Evolutionary conservation across 2,797 vertebrate genomes (phyloP), one percentile per base, ranked within the genome.

Genomic region (Micropoecilia bifurca): DNA sequence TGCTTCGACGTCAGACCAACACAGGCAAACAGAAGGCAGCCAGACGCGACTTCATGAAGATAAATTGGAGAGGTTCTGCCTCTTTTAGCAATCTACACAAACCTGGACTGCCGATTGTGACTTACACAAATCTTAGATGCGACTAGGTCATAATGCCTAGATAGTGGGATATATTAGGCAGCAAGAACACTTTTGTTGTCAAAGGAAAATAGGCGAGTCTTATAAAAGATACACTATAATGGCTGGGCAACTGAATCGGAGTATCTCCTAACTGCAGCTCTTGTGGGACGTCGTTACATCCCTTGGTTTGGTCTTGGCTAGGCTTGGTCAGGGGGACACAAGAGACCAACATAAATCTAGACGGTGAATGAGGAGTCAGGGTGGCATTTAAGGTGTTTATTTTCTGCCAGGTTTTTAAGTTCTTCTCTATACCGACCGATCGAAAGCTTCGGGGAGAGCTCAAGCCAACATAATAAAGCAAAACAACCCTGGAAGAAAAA

Each of bases 11-110:
- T 86, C 81, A 85, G 83, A 74, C 83, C 87, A 91, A 92, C 87
- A 71, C 81, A 90, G 86, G 48, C 81, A 85, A 93, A 89, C 93
- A 94, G 90, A 92, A 87, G 91, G 86, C 80, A 47, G 79, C 75
- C 84, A 86, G 81, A 88, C 82, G 33, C 78, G 81, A 92, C 86
- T 80, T 78, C 89, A 94, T 92, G 86, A 89, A 90, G 90, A 95
- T 90, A 86, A 87, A 95, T 95, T 77, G 92, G 74, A 14, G 59
- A n/a, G 55, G 82, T 55, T 82, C 68, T 68, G 47, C 87, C 81
- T 82, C 69, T 50, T 71, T 22, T 39, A 83, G 1, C 36, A 80
- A 79, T 63, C 47, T 63, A 63, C 66, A 48, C 80, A 61, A 68
- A 81, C 73, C 61, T 33, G 48, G 33, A 43, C 74, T 81, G 75